A percentile compares a stretch with the other conserved stretches of the same genome.
These are phyloP conservation scores for Eilema sororculum DNA, from an alignment of 2,888 invertebrate species.

Conservation along the genomic window DNA sequence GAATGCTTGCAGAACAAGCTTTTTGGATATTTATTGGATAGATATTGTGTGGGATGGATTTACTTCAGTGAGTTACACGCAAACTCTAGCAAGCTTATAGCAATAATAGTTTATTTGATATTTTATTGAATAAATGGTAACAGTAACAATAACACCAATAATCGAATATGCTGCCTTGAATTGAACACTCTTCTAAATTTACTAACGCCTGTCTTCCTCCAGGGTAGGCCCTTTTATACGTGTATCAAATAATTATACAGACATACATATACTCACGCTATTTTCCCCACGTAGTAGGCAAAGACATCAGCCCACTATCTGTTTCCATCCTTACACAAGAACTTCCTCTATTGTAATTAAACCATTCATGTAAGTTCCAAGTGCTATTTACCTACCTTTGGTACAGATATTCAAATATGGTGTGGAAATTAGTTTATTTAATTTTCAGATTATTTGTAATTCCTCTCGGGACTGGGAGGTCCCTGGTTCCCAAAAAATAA, in stretches of 20 bases:
- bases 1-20: constrained; percentile 83
- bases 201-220: background rate
- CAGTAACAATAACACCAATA: constrained; percentile 21
- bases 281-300: too few relatives aligned
- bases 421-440: too few relatives aligned
- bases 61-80: constrained; percentile 69
- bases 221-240: too few relatives aligned
- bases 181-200: background rate
- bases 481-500: too few relatives aligned
- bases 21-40: constrained; percentile 87
- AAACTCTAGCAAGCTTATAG: constrained; percentile 63
- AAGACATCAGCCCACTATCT: background rate
- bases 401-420: background rate
- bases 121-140: constrained; percentile 38
- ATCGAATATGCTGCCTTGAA: background rate
- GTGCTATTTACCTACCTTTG: background rate
- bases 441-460: too few relatives aligned
- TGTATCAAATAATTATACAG: too few relatives aligned
- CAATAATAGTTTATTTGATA: constrained; percentile 54
- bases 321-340: background rate
- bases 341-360: background rate
- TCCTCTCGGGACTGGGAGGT: too few relatives aligned
- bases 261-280: too few relatives aligned
- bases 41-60: constrained; percentile 84
- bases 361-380: background rate